These are phyloP conservation scores for Oryzias curvinotus DNA, from an alignment of 2,113 vertebrate species.

Conservation along the genomic window DNA sequence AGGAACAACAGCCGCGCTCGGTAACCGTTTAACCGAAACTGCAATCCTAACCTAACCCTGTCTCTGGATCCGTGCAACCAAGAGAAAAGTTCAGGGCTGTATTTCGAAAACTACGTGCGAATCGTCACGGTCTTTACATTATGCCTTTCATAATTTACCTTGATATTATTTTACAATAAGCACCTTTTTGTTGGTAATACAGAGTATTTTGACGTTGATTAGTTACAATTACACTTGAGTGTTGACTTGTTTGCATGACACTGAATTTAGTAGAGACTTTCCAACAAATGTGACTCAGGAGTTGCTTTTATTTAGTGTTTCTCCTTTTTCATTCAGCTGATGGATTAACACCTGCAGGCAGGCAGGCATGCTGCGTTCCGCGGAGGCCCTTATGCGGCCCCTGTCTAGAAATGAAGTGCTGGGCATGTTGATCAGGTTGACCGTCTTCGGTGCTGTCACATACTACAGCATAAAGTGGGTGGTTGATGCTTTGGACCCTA, in stretches of 20 bases:
- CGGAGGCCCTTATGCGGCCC: slow-evolving; percentile 75
- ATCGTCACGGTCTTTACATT: no score
- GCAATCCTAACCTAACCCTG: no score
- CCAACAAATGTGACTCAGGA: not conserved
- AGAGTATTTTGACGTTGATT: not conserved
- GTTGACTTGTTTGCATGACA: not conserved
- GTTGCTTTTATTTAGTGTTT: not conserved
- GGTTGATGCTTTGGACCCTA: slow-evolving; percentile 80
- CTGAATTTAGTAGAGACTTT: not conserved
- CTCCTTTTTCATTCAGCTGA: slow-evolving; percentile 23
- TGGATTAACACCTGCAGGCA: slow-evolving; percentile 57
- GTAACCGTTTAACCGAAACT: no score
- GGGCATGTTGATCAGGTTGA: slow-evolving; percentile 75
- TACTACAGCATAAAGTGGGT: slow-evolving; percentile 84
- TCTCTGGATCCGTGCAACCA: no score
- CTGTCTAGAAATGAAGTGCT: slow-evolving; percentile 77
- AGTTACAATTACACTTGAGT: not conserved
- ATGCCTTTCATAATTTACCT: no score
- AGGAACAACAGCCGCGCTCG: no score
- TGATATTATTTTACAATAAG: no score
- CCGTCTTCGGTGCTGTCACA: slow-evolving; percentile 78
- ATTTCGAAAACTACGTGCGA: no score
- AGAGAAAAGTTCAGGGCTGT: no score
- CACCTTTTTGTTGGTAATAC: no score
- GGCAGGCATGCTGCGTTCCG: slow-evolving; percentile 68